phyloP scores from a whole-genome alignment of 2,888 invertebrate genomes.

The Sialis lutaria region DNA sequence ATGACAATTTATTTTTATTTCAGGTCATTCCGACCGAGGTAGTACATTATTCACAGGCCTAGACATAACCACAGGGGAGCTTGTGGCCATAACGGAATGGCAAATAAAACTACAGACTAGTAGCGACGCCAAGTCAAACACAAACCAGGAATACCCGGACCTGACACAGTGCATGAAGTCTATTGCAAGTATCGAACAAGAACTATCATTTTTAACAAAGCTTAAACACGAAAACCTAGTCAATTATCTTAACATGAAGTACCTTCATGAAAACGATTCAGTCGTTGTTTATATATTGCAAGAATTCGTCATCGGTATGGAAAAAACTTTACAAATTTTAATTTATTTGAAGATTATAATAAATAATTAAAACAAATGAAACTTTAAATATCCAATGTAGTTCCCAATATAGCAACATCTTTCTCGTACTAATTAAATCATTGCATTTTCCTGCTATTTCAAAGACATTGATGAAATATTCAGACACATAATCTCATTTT shows the following conservation, averaged over 20 bases:
- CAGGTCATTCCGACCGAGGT: conserved; percentile 57
- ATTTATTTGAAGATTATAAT: conserved; percentile 4
- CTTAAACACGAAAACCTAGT: conserved; percentile 55
- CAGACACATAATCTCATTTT: no score
- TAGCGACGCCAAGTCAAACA: conserved; percentile 2
- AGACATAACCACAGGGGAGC: conserved; percentile 53
- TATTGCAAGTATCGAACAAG: conserved; percentile 55
- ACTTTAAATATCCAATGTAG: no score
- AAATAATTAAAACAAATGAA: no score
- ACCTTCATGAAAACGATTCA: conserved; percentile 38
- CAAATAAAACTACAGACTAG: conserved; percentile 29
- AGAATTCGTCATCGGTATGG: conserved; percentile 40
- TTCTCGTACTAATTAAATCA: no score
- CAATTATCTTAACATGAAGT: conserved; percentile 58
- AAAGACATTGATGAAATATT: no score
- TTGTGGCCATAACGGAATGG: conserved; percentile 65
- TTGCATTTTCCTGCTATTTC: no score
- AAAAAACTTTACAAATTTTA: not conserved
- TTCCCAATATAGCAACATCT: no score
- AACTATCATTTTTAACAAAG: conserved; percentile 50
- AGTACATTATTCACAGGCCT: conserved; percentile 60
- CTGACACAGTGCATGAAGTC: conserved; percentile 32
- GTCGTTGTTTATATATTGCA: conserved; percentile 49
- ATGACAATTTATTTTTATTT: conserved; percentile 7
- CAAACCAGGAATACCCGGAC: conserved; percentile 11